A percentile compares a stretch with the other conserved stretches of the same genome.
These are phyloP conservation scores for Germaria angustata DNA, from an alignment of 2,888 invertebrate species.

Conservation along the genomic window DNA sequence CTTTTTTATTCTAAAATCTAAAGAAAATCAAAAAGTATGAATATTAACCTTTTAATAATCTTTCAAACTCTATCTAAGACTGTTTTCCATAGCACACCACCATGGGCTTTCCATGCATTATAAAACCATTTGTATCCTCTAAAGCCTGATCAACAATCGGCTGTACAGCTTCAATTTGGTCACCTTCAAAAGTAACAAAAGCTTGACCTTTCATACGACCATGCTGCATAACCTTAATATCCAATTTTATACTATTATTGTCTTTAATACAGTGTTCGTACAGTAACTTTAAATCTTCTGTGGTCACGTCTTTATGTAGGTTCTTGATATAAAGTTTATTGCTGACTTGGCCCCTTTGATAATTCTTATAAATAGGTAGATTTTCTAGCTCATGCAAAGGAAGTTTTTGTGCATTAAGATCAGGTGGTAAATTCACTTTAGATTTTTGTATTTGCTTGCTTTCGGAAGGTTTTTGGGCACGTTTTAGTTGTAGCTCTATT, in stretches of 20 bases:
- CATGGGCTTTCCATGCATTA: slow-evolving; percentile 93
- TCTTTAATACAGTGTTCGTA: slow-evolving; percentile 84
- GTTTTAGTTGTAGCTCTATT: slow-evolving; percentile 43
- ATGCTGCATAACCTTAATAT: slow-evolving; percentile 93
- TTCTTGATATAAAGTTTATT: slow-evolving; percentile 96
- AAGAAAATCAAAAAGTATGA: no score
- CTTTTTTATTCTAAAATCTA: no score
- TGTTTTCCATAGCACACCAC: slow-evolving; percentile 91
- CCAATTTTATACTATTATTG: slow-evolving; percentile 80
- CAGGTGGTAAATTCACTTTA: slow-evolving; percentile 71
- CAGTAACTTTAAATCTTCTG: slow-evolving; percentile 87
- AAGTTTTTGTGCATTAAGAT: slow-evolving; percentile 86
- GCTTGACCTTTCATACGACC: slow-evolving; percentile 98
- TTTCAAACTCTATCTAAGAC: slow-evolving; percentile 48
- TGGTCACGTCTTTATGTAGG: slow-evolving; percentile 89
- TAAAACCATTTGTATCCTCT: slow-evolving; percentile 91
- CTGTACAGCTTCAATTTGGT: slow-evolving; percentile 54
- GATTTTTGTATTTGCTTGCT: background rate
- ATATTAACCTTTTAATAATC: no score
- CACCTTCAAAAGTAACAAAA: slow-evolving; percentile 85
- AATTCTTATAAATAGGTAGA: slow-evolving; percentile 91
- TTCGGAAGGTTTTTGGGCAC: background rate
- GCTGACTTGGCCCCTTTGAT: slow-evolving; percentile 89
- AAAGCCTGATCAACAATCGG: slow-evolving; percentile 87
- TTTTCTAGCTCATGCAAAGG: slow-evolving; percentile 86